Conservation (phyloP, 2,888 invertebrate genomes). For the Ormyrus pomaceus region DNA sequence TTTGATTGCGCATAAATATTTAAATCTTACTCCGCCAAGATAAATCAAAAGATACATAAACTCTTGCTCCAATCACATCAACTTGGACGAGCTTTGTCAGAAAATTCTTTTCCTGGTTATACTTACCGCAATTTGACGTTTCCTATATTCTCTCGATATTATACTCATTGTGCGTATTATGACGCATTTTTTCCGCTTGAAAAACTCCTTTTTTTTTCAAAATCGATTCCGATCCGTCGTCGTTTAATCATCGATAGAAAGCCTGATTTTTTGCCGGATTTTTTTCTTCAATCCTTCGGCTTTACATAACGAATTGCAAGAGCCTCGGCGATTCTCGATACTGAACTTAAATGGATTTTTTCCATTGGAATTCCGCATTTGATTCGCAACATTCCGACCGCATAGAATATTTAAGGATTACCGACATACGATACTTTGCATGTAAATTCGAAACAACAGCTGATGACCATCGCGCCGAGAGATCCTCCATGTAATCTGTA, state of each 20-base stretch:
- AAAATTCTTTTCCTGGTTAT: too few species aligned
- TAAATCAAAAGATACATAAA: too few species aligned
- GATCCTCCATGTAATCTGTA: too few species aligned
- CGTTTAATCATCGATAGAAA: not conserved
- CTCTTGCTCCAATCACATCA: too few species aligned
- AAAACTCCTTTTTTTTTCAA: slow-evolving; percentile 1
- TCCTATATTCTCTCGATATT: slow-evolving; percentile 11
- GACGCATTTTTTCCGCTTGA: slow-evolving; percentile 12
- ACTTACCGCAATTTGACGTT: not conserved
- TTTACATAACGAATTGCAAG: slow-evolving; percentile 10
- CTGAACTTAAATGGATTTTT: slow-evolving; percentile 11
- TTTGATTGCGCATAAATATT: too few species aligned
- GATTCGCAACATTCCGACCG: not conserved
- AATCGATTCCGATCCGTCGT: not conserved
- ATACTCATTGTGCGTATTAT: slow-evolving; percentile 5
- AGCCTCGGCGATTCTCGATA: not conserved
- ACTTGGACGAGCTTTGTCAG: too few species aligned
- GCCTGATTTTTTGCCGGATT: not conserved
- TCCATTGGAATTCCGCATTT: not conserved
- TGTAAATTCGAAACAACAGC: too few species aligned
- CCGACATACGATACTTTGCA: not conserved
- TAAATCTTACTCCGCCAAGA: too few species aligned
- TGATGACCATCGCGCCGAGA: too few species aligned
- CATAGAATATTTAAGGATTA: not conserved
- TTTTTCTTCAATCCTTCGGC: not conserved